Percentiles rank a stretch among this genome's conserved stretches.
phyloP scores from a whole-genome alignment of 2,888 invertebrate species.

The Caradrina clavipalpis region DNA sequence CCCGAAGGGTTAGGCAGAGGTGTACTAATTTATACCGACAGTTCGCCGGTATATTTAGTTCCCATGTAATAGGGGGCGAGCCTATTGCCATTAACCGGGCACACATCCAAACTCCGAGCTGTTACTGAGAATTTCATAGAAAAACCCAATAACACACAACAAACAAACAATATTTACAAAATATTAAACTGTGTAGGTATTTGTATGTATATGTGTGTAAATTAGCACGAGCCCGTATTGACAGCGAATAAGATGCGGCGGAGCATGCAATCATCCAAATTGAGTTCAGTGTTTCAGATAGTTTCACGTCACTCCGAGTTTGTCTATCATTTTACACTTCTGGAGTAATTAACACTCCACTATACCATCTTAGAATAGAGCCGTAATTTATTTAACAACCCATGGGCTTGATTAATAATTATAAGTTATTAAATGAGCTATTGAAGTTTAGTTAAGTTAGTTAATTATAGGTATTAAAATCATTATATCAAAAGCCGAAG shows the following conservation, averaged over 20 bases:
- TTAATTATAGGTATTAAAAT: slow-evolving; percentile 10
- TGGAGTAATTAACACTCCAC: slow-evolving; percentile 46
- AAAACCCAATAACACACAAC: too few relatives aligned
- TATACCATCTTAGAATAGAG: slow-evolving; percentile 10
- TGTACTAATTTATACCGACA: too few relatives aligned
- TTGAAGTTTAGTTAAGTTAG: background rate
- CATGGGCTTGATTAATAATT: slow-evolving; percentile 31
- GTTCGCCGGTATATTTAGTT: too few relatives aligned
- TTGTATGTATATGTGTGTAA: slow-evolving; percentile 4
- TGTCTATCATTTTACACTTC: slow-evolving; percentile 42
- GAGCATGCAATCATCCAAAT: slow-evolving; percentile 53
- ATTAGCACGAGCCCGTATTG: slow-evolving; percentile 39
- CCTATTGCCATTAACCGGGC: too few relatives aligned
- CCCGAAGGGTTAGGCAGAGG: too few relatives aligned
- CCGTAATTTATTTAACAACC: slow-evolving; percentile 31
- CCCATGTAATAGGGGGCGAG: too few relatives aligned
- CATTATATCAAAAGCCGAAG: slow-evolving; percentile 1
- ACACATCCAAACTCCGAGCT: too few relatives aligned
- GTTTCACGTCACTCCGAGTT: slow-evolving; percentile 43
- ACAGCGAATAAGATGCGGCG: slow-evolving; percentile 33
- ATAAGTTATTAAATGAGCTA: slow-evolving; percentile 4
- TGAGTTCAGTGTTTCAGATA: slow-evolving; percentile 41
- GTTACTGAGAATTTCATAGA: too few relatives aligned
- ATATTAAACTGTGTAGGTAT: background rate
- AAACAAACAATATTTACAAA: background rate